Evolutionary conservation across 2,113 vertebrate genomes (phyloP), one percentile per base, ranked within the genome.

Genomic region (Barnardius zonarius): DNA sequence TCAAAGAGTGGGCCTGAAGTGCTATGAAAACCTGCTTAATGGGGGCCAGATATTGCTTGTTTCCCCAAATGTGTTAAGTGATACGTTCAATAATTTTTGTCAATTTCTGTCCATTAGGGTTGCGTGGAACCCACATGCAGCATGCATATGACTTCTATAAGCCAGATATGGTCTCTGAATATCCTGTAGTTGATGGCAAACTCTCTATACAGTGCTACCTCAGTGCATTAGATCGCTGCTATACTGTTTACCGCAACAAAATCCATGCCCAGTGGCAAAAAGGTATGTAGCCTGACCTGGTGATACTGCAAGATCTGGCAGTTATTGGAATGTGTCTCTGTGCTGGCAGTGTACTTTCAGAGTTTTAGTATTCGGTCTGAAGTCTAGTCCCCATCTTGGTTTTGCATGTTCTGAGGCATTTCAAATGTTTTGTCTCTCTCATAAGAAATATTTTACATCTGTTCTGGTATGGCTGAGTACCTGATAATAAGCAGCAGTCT

Each of bases 61-160:
- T 68, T 62, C 18, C 5, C 22, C 4, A 4, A 0, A 0, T 17
- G 6, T 62, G 25, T 39, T 8, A 70, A 20, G 10, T 16, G 15
- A 44, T 18, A 3, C 5, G 8, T 62, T n/a, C 23, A 46, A 57
- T 46, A 6, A 37, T 55, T 68, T 43, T 4, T 66, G 83, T 78
- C 9, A 2, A 57, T 93, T 96, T 93, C 52, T 74, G 24, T 61
- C 90, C 25, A 3, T 16, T 83, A 99, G 99, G 99, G 52, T 95
- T 99, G 83, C 98, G 99, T 76, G 99, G 99, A 70, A 99, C 99
- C 41, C 99, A 99, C 73, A 99, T 99, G 99, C 99, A 99, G 90
- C 99, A 99, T 8, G 99, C 98, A 0, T 99, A 99, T 67, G 99
- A 99, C 97, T 99, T 99, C 92, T 99, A 99, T 92, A 99, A 99